phyloP scores from a whole-genome alignment of 1,140 invertebrate genomes.

The Contarinia nasturtii region DNA sequence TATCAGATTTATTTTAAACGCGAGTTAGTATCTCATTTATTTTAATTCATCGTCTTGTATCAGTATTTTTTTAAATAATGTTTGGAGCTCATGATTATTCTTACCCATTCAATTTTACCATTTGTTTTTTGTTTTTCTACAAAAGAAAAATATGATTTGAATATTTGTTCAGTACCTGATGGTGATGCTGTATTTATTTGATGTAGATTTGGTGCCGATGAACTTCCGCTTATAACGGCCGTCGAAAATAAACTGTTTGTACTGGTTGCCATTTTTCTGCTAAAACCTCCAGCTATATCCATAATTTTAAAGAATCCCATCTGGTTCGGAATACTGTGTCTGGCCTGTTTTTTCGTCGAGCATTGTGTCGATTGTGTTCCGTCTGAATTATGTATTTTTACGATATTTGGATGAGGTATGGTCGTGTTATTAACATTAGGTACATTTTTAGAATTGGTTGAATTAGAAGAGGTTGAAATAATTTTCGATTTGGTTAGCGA shows the following conservation, averaged over 20 bases:
- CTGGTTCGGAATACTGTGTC: constrained; percentile 84
- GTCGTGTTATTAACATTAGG: constrained; percentile 1
- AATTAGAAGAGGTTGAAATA: background rate
- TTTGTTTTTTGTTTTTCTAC: too few relatives aligned
- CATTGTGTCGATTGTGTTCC: constrained; percentile 18
- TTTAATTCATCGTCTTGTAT: too few relatives aligned
- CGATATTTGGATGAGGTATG: constrained; percentile 1
- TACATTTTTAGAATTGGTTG: background rate
- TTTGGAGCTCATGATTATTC: too few relatives aligned
- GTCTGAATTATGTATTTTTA: constrained; percentile 14
- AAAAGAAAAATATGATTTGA: too few relatives aligned
- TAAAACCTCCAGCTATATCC: constrained; percentile 45
- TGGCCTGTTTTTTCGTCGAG: constrained; percentile 52
- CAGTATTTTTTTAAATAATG: too few relatives aligned
- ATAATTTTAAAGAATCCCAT: constrained; percentile 71
- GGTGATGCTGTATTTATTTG: constrained; percentile 53
- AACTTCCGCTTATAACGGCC: constrained; percentile 82
- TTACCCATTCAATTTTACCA: too few relatives aligned
- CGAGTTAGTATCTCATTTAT: too few relatives aligned
- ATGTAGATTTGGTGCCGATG: constrained; percentile 73
- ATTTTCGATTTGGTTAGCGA: background rate
- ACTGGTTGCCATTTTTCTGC: constrained; percentile 49
- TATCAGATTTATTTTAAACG: too few relatives aligned
- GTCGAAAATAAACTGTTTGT: constrained; percentile 76
- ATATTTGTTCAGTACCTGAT: constrained; percentile 31